Base-by-base conservation (phyloP, 1,140 invertebrate species). In the Drosophila kanapiae region DNA sequence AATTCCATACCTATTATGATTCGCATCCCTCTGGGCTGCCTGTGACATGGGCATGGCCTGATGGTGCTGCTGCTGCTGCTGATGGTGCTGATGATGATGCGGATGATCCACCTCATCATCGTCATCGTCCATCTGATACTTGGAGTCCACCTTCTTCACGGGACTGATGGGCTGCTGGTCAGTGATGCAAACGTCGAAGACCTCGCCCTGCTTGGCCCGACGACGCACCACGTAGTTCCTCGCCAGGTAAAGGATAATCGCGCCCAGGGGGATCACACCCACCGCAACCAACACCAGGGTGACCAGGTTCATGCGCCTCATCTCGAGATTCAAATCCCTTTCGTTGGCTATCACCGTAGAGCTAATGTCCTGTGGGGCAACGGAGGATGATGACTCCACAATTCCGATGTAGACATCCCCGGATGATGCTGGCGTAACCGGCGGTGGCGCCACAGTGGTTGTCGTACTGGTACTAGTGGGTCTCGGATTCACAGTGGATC, bases 251-350 rank as follows among this genome's bases (percentile, higher is more conserved):
- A 93, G 92, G 23, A 94, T 92, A 18, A 95, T 94, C 33, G 94
- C 93, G 33, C 94, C 92, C 14, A 95, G 86, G 0, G 95, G 95
- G 13, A 95, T 80, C 56, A 95, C 94, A 16, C 94, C 95, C 43
- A 95, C 91, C 0, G 94, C 94, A 27, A 94, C 94, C 70, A 95
- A 83, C 9, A 95, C 93, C 67, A 95, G 94, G 1, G 94, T 94
- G 6, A 94, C 94, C 53, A 94, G 93, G 69, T 94, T 94, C 42
- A 94, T 93, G 47, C 94, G 94, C 31, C 94, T 92, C 80, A 94
- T 93, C 91, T 95, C 91, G 40, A 94, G 93, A 13, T 94, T 91
- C 10, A 94, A 93, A 81, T 94, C 94, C 2, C 78, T 77, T 35
- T 91, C 91, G 27, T 82, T 80, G 1, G 83, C 62, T 4, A 92